A percentile compares a stretch with the other conserved stretches of the same genome.
These are phyloP conservation scores for Xenopus laevis DNA, from an alignment of 2,113 vertebrate genomes.

Conservation along the genomic window DNA sequence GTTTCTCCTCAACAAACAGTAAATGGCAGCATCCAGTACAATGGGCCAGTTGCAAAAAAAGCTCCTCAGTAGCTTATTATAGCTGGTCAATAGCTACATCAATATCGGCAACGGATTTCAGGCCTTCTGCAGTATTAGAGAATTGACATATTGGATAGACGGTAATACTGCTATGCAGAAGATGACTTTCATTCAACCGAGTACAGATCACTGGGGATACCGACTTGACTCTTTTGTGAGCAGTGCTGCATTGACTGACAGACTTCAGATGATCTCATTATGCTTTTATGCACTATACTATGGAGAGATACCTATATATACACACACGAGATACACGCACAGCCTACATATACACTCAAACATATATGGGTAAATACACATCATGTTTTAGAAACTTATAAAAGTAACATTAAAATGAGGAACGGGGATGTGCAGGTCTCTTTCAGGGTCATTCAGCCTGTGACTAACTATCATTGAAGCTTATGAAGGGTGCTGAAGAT, in stretches of 20 bases:
- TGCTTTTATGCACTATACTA: neutral
- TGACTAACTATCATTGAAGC: too few relatives aligned
- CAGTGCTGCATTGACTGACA: neutral
- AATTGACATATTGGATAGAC: constrained; percentile 41
- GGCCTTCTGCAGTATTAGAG: constrained; percentile 36
- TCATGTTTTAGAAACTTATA: too few relatives aligned
- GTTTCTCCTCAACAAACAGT: too few relatives aligned
- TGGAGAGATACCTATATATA: neutral
- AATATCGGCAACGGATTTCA: constrained; percentile 36
- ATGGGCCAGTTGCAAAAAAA: constrained; percentile 19
- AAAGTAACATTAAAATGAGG: too few relatives aligned
- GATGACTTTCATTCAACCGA: constrained; percentile 22
- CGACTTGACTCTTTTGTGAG: constrained; percentile 16
- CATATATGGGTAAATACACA: too few relatives aligned
- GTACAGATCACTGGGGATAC: constrained; percentile 9
- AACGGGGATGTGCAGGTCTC: too few relatives aligned
- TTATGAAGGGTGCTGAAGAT: too few relatives aligned
- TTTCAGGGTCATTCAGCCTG: too few relatives aligned
- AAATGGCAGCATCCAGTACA: neutral
- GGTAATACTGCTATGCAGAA: constrained; percentile 22
- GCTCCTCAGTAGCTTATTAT: constrained; percentile 33
- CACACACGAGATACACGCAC: too few relatives aligned
- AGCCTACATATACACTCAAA: too few relatives aligned
- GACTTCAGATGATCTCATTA: neutral
- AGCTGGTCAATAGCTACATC: constrained; percentile 38